Evolutionary conservation across 2,113 vertebrate genomes (phyloP).

Genomic region (Taxidea taxus): DNA sequence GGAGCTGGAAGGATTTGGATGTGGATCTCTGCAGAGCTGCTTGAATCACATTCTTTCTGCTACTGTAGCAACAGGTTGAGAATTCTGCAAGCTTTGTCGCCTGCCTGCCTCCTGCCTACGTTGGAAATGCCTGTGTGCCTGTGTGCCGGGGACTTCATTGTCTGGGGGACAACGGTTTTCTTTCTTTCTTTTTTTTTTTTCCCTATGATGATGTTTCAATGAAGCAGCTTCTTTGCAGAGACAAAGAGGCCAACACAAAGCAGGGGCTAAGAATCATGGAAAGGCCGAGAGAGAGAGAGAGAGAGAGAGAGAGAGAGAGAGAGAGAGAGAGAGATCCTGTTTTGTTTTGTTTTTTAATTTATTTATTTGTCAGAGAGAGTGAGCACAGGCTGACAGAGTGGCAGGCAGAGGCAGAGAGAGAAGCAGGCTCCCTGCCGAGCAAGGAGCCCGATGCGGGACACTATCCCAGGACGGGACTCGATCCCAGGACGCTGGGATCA

Average conservation of each 20-base stretch:
- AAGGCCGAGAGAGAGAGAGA: neutral
- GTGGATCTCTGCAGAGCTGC: slow-evolving; percentile 36
- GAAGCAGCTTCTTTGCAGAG: slow-evolving; percentile 48
- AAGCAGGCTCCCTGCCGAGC: too few species aligned
- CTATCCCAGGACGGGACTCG: too few species aligned
- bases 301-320: too few species aligned
- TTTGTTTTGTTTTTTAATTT: too few species aligned
- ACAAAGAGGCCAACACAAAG: slow-evolving; percentile 69
- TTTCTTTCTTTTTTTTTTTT: neutral
- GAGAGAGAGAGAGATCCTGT: neutral
- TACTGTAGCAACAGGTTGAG: slow-evolving; percentile 82
- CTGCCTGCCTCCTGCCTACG: slow-evolving; percentile 34
- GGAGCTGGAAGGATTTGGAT: slow-evolving; percentile 55
- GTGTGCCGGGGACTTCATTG: slow-evolving; percentile 72
- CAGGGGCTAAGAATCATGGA: slow-evolving; percentile 40
- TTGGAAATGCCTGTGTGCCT: slow-evolving; percentile 44
- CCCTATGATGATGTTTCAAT: slow-evolving; percentile 57
- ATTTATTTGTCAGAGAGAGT: too few species aligned
- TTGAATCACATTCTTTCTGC: slow-evolving; percentile 71
- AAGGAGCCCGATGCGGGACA: too few species aligned
- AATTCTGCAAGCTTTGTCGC: slow-evolving; percentile 58
- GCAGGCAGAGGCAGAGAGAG: too few species aligned
- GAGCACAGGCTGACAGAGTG: too few species aligned
- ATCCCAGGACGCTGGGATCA: too few species aligned
- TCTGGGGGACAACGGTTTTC: slow-evolving; percentile 59